Evolutionary conservation across 2,113 vertebrate species (phyloP).

Genomic region (Ondatra zibethicus): DNA sequence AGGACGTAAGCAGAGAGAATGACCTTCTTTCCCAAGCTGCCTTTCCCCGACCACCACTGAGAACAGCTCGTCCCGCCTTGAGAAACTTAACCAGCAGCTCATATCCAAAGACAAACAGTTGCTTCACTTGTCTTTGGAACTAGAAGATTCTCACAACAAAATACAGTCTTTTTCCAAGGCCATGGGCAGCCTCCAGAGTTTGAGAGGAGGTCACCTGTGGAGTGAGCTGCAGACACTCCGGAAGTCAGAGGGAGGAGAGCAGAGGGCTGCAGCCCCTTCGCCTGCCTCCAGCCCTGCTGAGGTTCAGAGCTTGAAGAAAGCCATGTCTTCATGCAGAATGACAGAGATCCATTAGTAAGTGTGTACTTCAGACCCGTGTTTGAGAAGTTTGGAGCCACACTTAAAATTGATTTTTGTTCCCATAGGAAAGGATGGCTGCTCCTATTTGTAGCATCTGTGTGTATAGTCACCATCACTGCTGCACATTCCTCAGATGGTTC

Average conservation of each 20-base stretch:
- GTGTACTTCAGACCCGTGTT: neutral
- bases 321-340: slow-evolving; percentile 94
- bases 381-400: neutral
- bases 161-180: slow-evolving; percentile 86
- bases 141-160: slow-evolving; percentile 88
- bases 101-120: slow-evolving; percentile 84
- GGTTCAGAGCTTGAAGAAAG: slow-evolving; percentile 94
- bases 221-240: slow-evolving; percentile 74
- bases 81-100: slow-evolving; percentile 82
- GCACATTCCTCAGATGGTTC: too few species aligned
- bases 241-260: slow-evolving; percentile 81
- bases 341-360: slow-evolving; percentile 95
- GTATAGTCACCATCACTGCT: too few species aligned
- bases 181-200: slow-evolving; percentile 86
- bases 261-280: slow-evolving; percentile 65
- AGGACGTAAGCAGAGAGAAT: slow-evolving; percentile 65
- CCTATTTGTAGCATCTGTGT: neutral
- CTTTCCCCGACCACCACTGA: slow-evolving; percentile 73
- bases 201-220: slow-evolving; percentile 84
- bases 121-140: slow-evolving; percentile 80
- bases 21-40: too few species aligned
- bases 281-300: slow-evolving; percentile 82
- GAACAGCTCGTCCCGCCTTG: slow-evolving; percentile 69
- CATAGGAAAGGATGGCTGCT: slow-evolving; percentile 4
- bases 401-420: slow-evolving; percentile 39